phyloP scores from a whole-genome alignment of 2,888 invertebrate species.

The Philereme vetulata region DNA sequence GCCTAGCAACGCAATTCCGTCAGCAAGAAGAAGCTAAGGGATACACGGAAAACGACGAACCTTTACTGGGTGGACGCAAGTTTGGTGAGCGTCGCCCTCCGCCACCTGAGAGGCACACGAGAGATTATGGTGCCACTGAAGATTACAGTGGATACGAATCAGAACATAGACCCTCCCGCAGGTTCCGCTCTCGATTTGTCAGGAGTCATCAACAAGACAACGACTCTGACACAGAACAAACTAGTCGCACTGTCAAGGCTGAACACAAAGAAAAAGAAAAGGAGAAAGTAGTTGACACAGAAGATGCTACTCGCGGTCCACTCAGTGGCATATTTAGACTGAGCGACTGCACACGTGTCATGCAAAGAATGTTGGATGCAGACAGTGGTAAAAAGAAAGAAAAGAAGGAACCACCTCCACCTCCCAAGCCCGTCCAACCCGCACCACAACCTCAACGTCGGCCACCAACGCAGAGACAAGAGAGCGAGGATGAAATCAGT shows the following conservation, averaged over 20 bases:
- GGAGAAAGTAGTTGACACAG: conserved; percentile 92
- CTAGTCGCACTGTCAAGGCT: conserved; percentile 86
- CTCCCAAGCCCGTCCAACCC: conserved; percentile 82
- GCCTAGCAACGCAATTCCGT: conserved; percentile 93
- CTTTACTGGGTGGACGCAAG: conserved; percentile 89
- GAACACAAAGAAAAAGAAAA: conserved; percentile 85
- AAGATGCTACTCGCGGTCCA: conserved; percentile 93
- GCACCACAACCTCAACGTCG: conserved; percentile 82
- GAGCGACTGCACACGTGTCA: conserved; percentile 94
- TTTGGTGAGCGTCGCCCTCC: conserved; percentile 88
- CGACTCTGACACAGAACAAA: conserved; percentile 89
- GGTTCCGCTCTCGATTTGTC: conserved; percentile 89
- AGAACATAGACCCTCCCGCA: conserved; percentile 84
- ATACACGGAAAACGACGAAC: conserved; percentile 87
- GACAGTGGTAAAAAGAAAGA: conserved; percentile 90
- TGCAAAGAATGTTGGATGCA: conserved; percentile 93
- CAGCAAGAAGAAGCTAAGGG: conserved; percentile 91
- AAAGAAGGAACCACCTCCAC: conserved; percentile 86
- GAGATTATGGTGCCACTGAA: conserved; percentile 84
- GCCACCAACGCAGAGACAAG: conserved; percentile 88
- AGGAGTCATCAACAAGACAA: conserved; percentile 88
- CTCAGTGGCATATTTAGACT: conserved; percentile 95
- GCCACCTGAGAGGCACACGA: conserved; percentile 79
- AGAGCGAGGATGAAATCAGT: conserved; percentile 95
- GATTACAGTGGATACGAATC: conserved; percentile 89